Base-by-base conservation (phyloP, 2,888 invertebrate genomes). In the Creontiades dilutus region DNA sequence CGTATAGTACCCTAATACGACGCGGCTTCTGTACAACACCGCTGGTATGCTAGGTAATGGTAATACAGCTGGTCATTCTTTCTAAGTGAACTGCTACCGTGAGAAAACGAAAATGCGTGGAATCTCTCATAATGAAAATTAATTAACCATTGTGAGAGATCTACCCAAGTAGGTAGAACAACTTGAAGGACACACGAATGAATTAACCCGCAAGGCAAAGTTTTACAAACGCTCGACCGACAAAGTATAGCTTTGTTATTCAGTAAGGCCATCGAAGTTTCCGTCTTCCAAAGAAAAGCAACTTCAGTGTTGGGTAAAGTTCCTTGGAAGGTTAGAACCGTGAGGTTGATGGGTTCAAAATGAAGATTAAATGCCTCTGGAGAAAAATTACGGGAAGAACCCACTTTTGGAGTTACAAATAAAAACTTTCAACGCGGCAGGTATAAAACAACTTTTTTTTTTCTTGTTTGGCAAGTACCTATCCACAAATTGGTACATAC, bases 341-440 rank as follows among this genome's bases (percentile, higher is more conserved):
- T 75, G 75, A 19, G 75, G 68, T 86, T 75, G 86, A 86, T 86
- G 86, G 68, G 68, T 19, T 55, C 57, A 75, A 86, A 86, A 86
- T 86, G 75, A 86, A 86, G 86, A 86, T 86, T 86, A 86, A 86
- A 86, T 75, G 86, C 75, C 86, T 75, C 76, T 16, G 19, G 48
- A 86, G 86, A 75, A 86, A 86, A 86, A 86, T 86, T 86, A 75
- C 85, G 57, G 13, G 55, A 28, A 75, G 47, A 37, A 46, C 86
- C 16, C 68, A 61, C 28, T 85, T 85, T 19, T 28, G 11, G 61
- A 27, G 47, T 37, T 37, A 61, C 57, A 82, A 82, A 85, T 61
- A 61, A 28, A 46, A 86, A 86, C 86, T 86, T 86, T 75, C 75
- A 86, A 86, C 86, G 75, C n/a, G n/a, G n/a, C n/a, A 86, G 76